A percentile compares a stretch with the other conserved stretches of the same genome.
phyloP scores from a whole-genome alignment of 2,888 invertebrate genomes.

The Achlya flavicornis region DNA sequence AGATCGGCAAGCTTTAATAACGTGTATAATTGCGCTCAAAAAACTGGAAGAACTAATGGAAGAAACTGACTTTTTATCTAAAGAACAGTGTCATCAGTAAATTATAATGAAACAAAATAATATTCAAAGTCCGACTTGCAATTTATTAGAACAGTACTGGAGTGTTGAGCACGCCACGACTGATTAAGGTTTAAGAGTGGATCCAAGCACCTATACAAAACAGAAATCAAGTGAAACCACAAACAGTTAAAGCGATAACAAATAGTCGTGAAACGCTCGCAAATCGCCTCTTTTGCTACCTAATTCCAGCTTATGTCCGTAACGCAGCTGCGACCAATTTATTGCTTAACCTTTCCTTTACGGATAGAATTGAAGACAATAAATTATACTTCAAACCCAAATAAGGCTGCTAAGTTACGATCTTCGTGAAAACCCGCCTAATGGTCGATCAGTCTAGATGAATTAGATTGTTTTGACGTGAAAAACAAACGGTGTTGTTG shows the following conservation, averaged over 20 bases:
- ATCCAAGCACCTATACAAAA: neutral
- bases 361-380: slow-evolving; percentile 81
- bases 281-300: slow-evolving; percentile 76
- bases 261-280: slow-evolving; percentile 58
- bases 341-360: slow-evolving; percentile 80
- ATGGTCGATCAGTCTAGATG: slow-evolving; percentile 72
- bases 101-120: too few species aligned
- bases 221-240: slow-evolving; percentile 13
- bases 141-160: too few species aligned
- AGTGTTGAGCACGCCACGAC: too few species aligned
- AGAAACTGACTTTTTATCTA: too few species aligned
- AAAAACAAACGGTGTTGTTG: slow-evolving; percentile 39
- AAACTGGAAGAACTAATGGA: too few species aligned
- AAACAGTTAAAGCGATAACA: slow-evolving; percentile 40
- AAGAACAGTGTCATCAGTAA: too few species aligned
- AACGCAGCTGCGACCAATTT: slow-evolving; percentile 77
- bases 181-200: too few species aligned
- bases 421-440: slow-evolving; percentile 65
- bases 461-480: slow-evolving; percentile 62
- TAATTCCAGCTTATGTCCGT: slow-evolving; percentile 76
- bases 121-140: too few species aligned
- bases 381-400: slow-evolving; percentile 83
- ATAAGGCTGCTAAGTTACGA: slow-evolving; percentile 78
- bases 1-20: too few species aligned
- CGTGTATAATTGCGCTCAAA: too few species aligned